phyloP scores from a whole-genome alignment of 2,888 invertebrate species.

The Exephanes ischioxanthus region DNA sequence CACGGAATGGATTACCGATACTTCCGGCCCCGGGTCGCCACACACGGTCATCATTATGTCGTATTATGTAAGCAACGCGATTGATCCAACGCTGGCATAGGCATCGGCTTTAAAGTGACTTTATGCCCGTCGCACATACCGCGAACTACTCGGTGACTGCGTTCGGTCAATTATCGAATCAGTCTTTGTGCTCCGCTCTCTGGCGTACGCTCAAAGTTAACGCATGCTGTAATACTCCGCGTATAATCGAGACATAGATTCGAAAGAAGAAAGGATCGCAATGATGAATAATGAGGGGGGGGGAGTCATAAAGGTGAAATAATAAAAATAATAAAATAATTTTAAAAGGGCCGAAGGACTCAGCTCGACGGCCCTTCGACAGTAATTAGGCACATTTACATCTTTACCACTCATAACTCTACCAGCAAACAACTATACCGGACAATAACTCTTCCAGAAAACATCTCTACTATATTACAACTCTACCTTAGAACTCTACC shows the following conservation, averaged over 20 bases:
- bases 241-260: not conserved
- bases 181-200: constrained; percentile 13
- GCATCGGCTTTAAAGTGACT: constrained; percentile 75
- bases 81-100: constrained; percentile 76
- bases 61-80: constrained; percentile 77
- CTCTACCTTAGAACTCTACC: too few relatives aligned
- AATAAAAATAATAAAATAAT: too few relatives aligned
- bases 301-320: too few relatives aligned
- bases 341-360: too few relatives aligned
- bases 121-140: constrained; percentile 57
- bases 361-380: too few relatives aligned
- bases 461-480: too few relatives aligned
- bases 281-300: not conserved
- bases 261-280: not conserved
- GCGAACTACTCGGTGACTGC: constrained; percentile 59
- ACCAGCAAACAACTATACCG: too few relatives aligned
- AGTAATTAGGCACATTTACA: too few relatives aligned
- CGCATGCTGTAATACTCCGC: not conserved
- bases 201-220: constrained; percentile 15
- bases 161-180: constrained; percentile 55
- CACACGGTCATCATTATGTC: constrained; percentile 66
- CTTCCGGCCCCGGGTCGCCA: constrained; percentile 61
- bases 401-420: too few relatives aligned
- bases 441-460: too few relatives aligned
- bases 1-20: constrained; percentile 32